A percentile compares a stretch with the other conserved stretches of the same genome.
phyloP scores from a whole-genome alignment of 2,113 vertebrate species.

The Mobula hypostoma region DNA sequence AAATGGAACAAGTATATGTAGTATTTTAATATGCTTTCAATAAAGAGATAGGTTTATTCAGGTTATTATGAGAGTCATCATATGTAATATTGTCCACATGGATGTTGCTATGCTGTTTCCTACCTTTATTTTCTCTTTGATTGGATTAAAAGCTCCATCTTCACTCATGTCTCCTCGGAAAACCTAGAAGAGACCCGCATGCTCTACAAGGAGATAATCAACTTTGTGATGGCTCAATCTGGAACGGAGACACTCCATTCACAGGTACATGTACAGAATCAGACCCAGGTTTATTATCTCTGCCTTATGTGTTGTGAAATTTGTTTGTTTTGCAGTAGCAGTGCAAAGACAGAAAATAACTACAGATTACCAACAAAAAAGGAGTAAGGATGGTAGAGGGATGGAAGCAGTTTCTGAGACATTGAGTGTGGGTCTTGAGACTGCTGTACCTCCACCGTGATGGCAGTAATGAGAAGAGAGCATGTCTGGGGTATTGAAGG shows the following conservation, averaged over 20 bases:
- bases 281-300: no score
- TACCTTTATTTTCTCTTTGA: not conserved
- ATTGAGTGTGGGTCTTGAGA: no score
- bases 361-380: no score
- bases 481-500: no score
- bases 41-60: not conserved
- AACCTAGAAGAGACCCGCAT: constrained; percentile 51
- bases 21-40: not conserved
- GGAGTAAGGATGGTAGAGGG: no score
- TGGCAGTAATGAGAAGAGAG: no score
- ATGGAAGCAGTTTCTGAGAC: no score
- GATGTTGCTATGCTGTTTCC: not conserved
- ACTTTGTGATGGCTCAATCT: constrained; percentile 56
- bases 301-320: no score
- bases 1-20: not conserved
- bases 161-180: constrained; percentile 44
- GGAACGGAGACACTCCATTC: constrained; percentile 44
- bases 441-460: no score
- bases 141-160: constrained; percentile 46
- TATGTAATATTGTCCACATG: not conserved
- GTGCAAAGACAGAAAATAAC: no score
- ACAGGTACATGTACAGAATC: constrained; percentile 52
- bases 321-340: no score
- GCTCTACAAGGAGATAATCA: constrained; percentile 56
- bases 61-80: not conserved